Base-by-base conservation (phyloP, 2,113 vertebrate species). In the Microcebus murinus region DNA sequence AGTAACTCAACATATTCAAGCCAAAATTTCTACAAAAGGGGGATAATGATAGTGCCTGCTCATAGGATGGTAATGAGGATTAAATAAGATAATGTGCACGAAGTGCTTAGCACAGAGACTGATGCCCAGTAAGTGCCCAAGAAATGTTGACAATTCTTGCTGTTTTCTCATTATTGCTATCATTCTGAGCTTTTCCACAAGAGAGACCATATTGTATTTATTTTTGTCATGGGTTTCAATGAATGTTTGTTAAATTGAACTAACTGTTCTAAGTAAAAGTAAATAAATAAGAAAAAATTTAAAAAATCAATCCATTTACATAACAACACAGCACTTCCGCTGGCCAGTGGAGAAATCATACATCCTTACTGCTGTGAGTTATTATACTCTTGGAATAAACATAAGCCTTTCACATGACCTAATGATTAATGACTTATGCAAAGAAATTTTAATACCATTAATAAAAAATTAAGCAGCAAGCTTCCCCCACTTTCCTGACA, bases 381-480 rank as follows among this genome's bases (percentile, higher is more conserved):
- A 0, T 83, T 77, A 90, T 87, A 80, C 70, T 55, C 92, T 90
- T 65, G 96, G 97, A 97, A 95, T 77, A 97, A 18, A 94, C 70
- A 97, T 90, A 96, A 97, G 96, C 85, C 92, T 98, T 98, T 97
- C 91, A 76, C 34, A 50, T 87, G 96, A 97, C 95, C 96, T 86
- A 31, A 36, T 98, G 98, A 98, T 98, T 98, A 98, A 98, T 98
- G 98, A 85, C 91, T 68, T 94, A 97, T 73, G 92, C 97, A 98
- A 87, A 96, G 89, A 94, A 96, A 88, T 97, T 89, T 97, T 98
- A 57, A 23, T 36, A 95, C 89, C 67, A 90, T 97, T 92, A 98
- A 97, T 97, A 92, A 97, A 93, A 61, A 93, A 97, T 95, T 96
- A 97, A 10, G 88, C 96, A 95, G 95, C 57, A 96, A 93, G 65